Evolutionary conservation across 2,888 invertebrate species (phyloP).

Genomic region (Agonopterix arenella): DNA sequence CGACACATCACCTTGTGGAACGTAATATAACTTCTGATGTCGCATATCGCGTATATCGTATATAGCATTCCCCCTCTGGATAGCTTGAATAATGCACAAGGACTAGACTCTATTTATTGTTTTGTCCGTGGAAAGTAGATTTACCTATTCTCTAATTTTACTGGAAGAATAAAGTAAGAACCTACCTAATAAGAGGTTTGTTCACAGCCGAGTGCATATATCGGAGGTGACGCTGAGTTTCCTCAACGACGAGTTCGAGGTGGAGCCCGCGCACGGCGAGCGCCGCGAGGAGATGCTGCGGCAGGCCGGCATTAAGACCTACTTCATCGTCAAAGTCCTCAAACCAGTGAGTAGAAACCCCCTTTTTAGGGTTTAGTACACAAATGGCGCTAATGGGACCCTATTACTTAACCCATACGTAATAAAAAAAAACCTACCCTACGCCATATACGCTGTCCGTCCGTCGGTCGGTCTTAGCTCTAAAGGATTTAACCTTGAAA

Average conservation of each 20-base stretch:
- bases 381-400: neutral
- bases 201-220: constrained; percentile 91
- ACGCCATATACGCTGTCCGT: too few relatives aligned
- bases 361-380: neutral
- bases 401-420: too few relatives aligned
- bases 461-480: too few relatives aligned
- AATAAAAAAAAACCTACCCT: too few relatives aligned
- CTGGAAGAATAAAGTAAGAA: too few relatives aligned
- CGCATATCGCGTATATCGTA: too few relatives aligned
- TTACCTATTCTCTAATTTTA: neutral
- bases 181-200: neutral
- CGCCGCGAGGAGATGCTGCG: constrained; percentile 93
- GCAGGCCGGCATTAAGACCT: constrained; percentile 93
- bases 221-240: constrained; percentile 93
- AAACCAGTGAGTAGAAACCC: constrained; percentile 81
- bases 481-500: too few relatives aligned
- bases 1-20: too few relatives aligned
- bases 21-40: too few relatives aligned
- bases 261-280: constrained; percentile 93
- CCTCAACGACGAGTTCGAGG: constrained; percentile 93
- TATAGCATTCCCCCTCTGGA: too few relatives aligned
- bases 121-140: neutral
- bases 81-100: too few relatives aligned
- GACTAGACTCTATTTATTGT: too few relatives aligned
- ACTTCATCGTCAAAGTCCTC: constrained; percentile 91